These are phyloP conservation scores for Cerceris rybyensis DNA, from an alignment of 2,888 invertebrate genomes.

Conservation along the genomic window DNA sequence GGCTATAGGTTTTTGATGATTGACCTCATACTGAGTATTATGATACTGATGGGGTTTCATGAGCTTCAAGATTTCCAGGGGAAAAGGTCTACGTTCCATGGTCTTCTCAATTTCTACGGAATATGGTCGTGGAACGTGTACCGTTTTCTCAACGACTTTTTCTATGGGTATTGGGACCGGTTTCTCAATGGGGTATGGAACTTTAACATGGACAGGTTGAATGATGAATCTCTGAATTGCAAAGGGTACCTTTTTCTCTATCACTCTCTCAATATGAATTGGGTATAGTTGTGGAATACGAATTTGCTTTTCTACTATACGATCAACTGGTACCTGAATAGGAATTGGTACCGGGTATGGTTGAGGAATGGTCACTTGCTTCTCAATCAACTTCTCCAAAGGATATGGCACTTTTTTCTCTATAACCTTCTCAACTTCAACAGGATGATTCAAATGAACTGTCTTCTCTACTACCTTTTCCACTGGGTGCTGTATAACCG, in stretches of 20 bases:
- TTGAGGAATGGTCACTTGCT: slow-evolving; percentile 83
- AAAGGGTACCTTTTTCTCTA: slow-evolving; percentile 83
- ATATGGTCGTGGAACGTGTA: slow-evolving; percentile 84
- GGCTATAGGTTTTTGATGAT: slow-evolving; percentile 15
- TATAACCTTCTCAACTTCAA: slow-evolving; percentile 84
- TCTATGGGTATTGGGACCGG: slow-evolving; percentile 82
- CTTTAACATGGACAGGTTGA: slow-evolving; percentile 29
- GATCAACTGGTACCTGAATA: slow-evolving; percentile 80
- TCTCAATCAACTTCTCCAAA: slow-evolving; percentile 84
- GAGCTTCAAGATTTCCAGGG: slow-evolving; percentile 11
- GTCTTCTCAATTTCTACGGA: slow-evolving; percentile 72
- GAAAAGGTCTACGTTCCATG: slow-evolving; percentile 5
- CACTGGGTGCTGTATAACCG: slow-evolving; percentile 55
- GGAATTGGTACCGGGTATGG: slow-evolving; percentile 81
- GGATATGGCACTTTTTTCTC: slow-evolving; percentile 84
- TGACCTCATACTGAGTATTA: slow-evolving; percentile 13
- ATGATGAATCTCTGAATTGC: slow-evolving; percentile 80
- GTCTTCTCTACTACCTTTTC: slow-evolving; percentile 81
- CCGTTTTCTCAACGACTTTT: slow-evolving; percentile 85
- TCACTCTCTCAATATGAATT: slow-evolving; percentile 82
- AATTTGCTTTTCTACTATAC: slow-evolving; percentile 84
- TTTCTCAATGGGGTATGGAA: slow-evolving; percentile 81
- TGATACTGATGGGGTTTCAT: slow-evolving; percentile 17
- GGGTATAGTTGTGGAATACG: slow-evolving; percentile 78
- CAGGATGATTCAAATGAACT: slow-evolving; percentile 82